Conservation (phyloP, 2,797 vertebrate genomes). For the Lepilemur ruficaudatus region DNA sequence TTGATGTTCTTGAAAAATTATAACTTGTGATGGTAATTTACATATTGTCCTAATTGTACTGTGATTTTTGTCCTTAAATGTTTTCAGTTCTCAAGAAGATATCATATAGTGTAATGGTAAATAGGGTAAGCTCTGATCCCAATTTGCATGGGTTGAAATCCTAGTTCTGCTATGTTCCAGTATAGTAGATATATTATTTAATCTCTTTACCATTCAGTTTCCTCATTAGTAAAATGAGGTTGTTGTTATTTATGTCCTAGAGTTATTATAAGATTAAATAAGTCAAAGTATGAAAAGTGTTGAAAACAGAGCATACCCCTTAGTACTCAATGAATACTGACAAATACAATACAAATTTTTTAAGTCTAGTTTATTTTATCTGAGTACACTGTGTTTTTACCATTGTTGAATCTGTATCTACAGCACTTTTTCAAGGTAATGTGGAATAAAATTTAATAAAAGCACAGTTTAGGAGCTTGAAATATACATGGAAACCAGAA, state of each 20-base stretch:
- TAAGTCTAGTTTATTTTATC: conserved; percentile 16
- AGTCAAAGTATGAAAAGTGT: neutral
- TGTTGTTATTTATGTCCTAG: neutral
- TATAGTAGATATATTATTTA: neutral
- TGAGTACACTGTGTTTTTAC: neutral
- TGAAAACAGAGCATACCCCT: neutral
- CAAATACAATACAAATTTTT: neutral
- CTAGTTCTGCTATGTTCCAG: neutral
- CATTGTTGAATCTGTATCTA: neutral
- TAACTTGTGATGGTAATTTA: neutral
- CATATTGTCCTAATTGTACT: neutral
- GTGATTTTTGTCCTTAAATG: neutral
- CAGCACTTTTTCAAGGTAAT: neutral
- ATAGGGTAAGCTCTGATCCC: neutral
- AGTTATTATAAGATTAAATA: neutral
- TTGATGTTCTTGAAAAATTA: neutral
- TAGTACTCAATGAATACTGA: neutral
- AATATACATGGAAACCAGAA: neutral
- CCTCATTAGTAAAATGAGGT: conserved; percentile 26
- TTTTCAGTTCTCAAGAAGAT: neutral
- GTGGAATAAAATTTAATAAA: neutral
- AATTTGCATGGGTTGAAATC: neutral
- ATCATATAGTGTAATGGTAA: neutral
- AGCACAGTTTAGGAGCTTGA: neutral
- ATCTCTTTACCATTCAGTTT: neutral